Evolutionary conservation across 37 sponge, comb jelly and placozoan species (phyloP).

Genomic region (Hexactinellida sp.): DNA sequence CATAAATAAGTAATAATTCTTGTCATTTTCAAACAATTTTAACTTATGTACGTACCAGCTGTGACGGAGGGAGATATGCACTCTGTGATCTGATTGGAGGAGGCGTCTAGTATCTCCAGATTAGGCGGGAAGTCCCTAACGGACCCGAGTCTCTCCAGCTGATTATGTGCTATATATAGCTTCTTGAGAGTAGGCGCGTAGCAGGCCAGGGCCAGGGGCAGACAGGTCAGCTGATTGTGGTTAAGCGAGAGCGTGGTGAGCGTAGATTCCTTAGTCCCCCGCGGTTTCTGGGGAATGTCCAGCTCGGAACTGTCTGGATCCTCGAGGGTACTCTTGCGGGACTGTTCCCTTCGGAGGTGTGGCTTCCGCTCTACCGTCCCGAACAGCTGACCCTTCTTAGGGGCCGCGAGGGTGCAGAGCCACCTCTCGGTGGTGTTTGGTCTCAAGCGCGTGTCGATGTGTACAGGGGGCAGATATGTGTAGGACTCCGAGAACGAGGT

Average conservation of each 20-base stretch:
- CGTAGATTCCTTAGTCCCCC: neutral
- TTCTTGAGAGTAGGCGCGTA: conserved; percentile 52
- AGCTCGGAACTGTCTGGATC: neutral
- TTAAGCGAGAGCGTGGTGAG: conserved; percentile 43
- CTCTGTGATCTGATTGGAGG: conserved; percentile 30
- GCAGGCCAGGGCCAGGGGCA: conserved; percentile 47
- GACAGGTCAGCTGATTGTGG: conserved; percentile 33
- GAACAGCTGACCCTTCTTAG: neutral
- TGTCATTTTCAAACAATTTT: no score
- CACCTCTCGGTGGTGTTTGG: neutral
- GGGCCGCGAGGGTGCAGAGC: neutral
- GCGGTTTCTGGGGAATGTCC: neutral
- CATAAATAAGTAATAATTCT: no score
- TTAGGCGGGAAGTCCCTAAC: conserved; percentile 48
- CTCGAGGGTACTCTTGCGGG: neutral
- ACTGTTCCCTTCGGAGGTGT: neutral
- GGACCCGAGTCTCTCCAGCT: conserved; percentile 36
- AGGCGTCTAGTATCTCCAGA: conserved; percentile 46
- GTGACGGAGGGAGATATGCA: conserved; percentile 27
- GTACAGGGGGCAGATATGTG: neutral
- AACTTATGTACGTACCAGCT: neutral
- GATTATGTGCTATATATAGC: conserved; percentile 50
- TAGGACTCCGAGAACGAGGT: neutral
- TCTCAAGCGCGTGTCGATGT: neutral
- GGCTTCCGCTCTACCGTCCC: neutral